Evolutionary conservation across 2,888 invertebrate species (phyloP), one percentile per base, ranked within the genome.

Genomic region (Oscheius sp.): DNA sequence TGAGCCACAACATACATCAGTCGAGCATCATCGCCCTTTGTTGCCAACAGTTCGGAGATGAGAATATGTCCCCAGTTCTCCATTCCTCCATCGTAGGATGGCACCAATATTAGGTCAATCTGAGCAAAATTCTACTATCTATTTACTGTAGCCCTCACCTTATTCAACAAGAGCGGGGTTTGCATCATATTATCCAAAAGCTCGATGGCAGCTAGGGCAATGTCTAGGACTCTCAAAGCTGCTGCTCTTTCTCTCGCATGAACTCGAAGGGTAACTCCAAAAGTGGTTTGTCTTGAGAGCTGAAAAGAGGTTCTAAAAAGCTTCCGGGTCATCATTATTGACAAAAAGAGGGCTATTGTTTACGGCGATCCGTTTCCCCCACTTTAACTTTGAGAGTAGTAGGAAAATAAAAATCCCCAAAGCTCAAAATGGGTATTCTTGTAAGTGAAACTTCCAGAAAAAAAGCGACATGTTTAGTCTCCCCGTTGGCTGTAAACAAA

Each of bases 31-130:
- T 80, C 76, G 52, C 72, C 77, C 17, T 68, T 65, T 5, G 69
- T 64, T 0, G 78, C 75, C 6, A 76, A 29, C 1, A 45, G 48
- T 48, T 76, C 68, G 2, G 80, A 80, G 5, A 80, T 58, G 12
- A 73, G 58, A 8, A 80, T 67, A 52, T 78, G 80, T 0, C 78
- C 80, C 80, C 80, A 80, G 61, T 80, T 80, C 55, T 80, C 80
- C 76, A 80, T 80, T 61, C 78, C 78, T 6, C 80, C 80, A n/a
- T 78, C 80, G 52, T 80, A 80, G 8, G 72, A 65, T 1, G 72
- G 70, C 2, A 78, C 76, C n/a, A 78, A 39, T 12, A 80, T 55
- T 46, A 80, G 71, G 42, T 80, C 80, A 46, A 80, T 70, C 78
- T 80, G 70, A 23, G n/a, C n/a, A n/a, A 72, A 53, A 15, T 53